Evolutionary conservation across 2,797 vertebrate genomes (phyloP), one percentile per base, ranked within the genome.

Genomic region (Eleutherodactylus coqui): DNA sequence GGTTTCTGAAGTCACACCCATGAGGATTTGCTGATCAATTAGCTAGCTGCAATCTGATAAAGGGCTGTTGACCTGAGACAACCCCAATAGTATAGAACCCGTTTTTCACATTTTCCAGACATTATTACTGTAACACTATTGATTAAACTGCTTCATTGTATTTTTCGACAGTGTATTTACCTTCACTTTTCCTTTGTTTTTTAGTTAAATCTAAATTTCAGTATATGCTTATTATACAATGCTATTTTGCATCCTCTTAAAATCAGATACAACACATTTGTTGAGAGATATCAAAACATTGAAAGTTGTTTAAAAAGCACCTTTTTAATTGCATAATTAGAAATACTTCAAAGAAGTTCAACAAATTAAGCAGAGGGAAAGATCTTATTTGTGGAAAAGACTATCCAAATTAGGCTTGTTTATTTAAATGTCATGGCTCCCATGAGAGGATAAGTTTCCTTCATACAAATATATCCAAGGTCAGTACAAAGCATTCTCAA

Each of bases 401-500:
- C 80, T 58, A 82, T 38, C 67, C 80, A 82, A 82, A 72, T 82
- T 73, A 72, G 80, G 9, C 10, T 72, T 82, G 32, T 82, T 82
- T 82, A 73, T 82, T 73, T 3, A 55, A 69, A 49, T 70, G 45
- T 82, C 32, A 43, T 55, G 80, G 36, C 34, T 72, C 67, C 67
- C 67, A 82, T 41, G 80, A 82, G 67, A 38, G 67, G 49, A 82
- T 70, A 82, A 70, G 79, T 51, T 70, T 70, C 70, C 79, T 82
- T 70, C 60, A 82, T 82, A 82, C 80, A 82, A 82, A 82, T 82
- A 82, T 70, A 82, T 73, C 67, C 51, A 82, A 55, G 67, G 27
- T 34, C 34, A 82, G 80, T 53, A 82, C 79, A 82, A 82, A 82
- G 80, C 67, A 82, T 82, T 72, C 80, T 82, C 79, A 55, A 82